Base-by-base conservation (phyloP, 2,113 vertebrate genomes). In the Pantherophis guttatus region DNA sequence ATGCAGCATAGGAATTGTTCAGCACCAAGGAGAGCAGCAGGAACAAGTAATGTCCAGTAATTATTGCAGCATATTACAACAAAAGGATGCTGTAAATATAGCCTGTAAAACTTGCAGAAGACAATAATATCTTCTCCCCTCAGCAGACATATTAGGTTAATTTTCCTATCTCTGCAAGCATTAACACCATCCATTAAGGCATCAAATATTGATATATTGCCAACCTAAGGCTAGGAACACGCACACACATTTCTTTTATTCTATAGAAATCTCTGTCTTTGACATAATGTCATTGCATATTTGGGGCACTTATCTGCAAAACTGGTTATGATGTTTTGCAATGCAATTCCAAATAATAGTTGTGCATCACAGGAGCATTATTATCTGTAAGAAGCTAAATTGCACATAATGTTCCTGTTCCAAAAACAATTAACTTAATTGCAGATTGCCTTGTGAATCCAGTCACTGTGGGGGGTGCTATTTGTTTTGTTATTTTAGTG, bases 21-120 rank as follows among this genome's bases (percentile, higher is more conserved):
- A 59, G 90, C 44, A 93, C 62, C 29, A 59, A 50, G 93, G 90
- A 91, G 26, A 91, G 26, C 93, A 58, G 9, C 90, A 58, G 50
- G 85, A 1, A 39, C 54, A 50, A 52, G 24, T 21, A 55, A 93
- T 81, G 24, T 11, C 23, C 52, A 75, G 26, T 90, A 85, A 92
- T 89, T 93, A 50, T 70, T 70, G 58, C 55, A 87, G 50, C 19
- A 11, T 33, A n/a, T 55, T 39, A 50, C 15, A 23, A 88, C 91
- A 2, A 93, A 87, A 50, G 15, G 8, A 8, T 1, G 2, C 13
- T 1, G 39, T 48, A 26, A 91, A 26, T 86, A 19, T 65, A 75
- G 53, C 59, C 12, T 13, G 26, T 81, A 55, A 70, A 29, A 10
- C 17, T 0, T 91, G 8, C 8, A 23, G 85, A 13, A n/a, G 9